These are phyloP conservation scores for Gasteruption jaculator DNA, from an alignment of 2,888 invertebrate species.

Conservation along the genomic window DNA sequence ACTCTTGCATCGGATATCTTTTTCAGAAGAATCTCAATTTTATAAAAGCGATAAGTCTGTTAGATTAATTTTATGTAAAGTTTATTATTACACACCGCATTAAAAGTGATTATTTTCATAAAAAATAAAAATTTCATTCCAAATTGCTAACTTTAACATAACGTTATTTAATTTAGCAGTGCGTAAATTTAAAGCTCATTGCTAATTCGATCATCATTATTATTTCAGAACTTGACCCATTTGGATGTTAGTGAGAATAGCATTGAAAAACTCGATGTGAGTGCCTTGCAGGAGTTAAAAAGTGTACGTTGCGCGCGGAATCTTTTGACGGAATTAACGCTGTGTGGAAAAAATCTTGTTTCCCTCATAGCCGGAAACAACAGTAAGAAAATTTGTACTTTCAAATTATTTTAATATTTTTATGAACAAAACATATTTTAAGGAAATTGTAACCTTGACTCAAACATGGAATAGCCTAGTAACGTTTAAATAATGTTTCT, in stretches of 20 bases:
- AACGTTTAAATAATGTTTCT: constrained; percentile 2
- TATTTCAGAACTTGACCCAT: constrained; percentile 69
- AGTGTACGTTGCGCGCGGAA: constrained; percentile 76
- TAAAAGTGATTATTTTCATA: background rate
- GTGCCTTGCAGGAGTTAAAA: constrained; percentile 72
- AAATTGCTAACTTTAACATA: constrained; percentile 12
- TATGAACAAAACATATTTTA: background rate
- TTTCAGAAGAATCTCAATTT: no score
- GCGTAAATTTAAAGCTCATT: background rate
- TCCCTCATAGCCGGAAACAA: constrained; percentile 78
- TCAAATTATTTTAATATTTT: constrained; percentile 4
- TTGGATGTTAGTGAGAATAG: constrained; percentile 80
- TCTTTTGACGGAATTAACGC: constrained; percentile 67
- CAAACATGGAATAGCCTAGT: constrained; percentile 1
- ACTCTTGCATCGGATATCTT: no score
- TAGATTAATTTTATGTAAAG: no score
- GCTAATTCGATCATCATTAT: constrained; percentile 9
- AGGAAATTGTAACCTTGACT: background rate
- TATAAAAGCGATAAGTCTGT: no score
- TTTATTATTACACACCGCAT: no score
- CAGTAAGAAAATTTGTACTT: constrained; percentile 63
- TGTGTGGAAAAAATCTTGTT: constrained; percentile 74
- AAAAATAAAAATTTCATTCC: background rate
- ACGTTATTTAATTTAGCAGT: background rate
- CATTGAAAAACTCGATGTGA: constrained; percentile 77